Base-by-base conservation (phyloP, 2,888 invertebrate genomes). In the Tetragonula carbonaria region DNA sequence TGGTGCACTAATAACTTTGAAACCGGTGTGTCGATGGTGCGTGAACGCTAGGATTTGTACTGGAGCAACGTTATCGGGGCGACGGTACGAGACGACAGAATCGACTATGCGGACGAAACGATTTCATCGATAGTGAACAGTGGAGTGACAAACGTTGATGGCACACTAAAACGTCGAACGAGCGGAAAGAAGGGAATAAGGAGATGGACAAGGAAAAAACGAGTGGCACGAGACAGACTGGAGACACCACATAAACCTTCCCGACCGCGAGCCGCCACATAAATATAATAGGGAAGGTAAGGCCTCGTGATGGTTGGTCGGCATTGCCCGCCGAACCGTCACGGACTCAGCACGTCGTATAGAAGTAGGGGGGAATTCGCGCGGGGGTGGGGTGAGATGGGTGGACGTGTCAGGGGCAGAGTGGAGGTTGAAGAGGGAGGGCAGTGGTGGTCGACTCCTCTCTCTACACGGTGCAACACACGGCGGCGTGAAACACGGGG, bases 241-340 rank as follows among this genome's bases (percentile, higher is more conserved):
- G 91, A 90, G 88, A 87, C 87, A 90, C 88, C 87, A 74, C 90
- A 90, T 90, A 93, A 92, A 93, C 94, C 94, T 93, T 93, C 92
- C 91, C 91, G 93, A 91, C 87, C 93, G 93, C 93, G 93, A 93
- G 94, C 92, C 93, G 92, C 92, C 93, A 93, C 93, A 93, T 94
- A 94, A 94, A 94, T 94, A 94, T 94, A 94, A 94, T 93, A 93
- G 93, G 91, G 92, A 93, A 91, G 92, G 92, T 91, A 91, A 92
- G 92, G 92, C 93, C 93, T 94, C 93, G 94, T 93, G 94, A 94
- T 94, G 94, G 93, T 94, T 93, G 92, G 91, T 91, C 93, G 93
- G 93, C 93, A 93, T 94, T 93, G 92, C 93, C 92, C 92, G 92
- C 92, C 93, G 92, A 92, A 91, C 93, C 93, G 92, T 93, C 94